Percentiles rank a stretch among this genome's conserved stretches.
phyloP scores from a whole-genome alignment of 1,140 invertebrate species.

The Drosophila repleta region DNA sequence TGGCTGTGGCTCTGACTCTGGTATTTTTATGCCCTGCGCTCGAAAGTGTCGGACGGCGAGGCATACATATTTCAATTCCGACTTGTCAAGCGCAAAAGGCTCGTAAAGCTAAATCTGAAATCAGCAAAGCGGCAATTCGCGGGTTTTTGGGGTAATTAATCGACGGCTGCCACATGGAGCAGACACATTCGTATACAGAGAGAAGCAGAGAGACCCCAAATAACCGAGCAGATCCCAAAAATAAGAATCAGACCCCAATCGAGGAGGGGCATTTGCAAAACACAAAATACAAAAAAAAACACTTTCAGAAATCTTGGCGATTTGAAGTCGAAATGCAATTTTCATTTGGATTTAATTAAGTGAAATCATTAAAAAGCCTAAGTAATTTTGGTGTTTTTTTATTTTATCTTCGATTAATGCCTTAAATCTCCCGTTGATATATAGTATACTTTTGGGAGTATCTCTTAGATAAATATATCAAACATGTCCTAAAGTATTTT shows the following conservation, averaged over 20 bases:
- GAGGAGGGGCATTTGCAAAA: background rate
- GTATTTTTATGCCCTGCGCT: slow-evolving; percentile 71
- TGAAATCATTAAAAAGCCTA: background rate
- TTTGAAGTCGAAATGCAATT: background rate
- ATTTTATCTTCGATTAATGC: slow-evolving; percentile 3
- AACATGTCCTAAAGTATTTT: background rate
- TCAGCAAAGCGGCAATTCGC: slow-evolving; percentile 65
- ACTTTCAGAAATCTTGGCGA: slow-evolving; percentile 1
- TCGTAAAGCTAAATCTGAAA: slow-evolving; percentile 75
- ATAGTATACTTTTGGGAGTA: slow-evolving; percentile 21
- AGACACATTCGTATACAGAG: slow-evolving; percentile 24
- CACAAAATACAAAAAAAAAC: background rate
- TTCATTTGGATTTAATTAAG: background rate
- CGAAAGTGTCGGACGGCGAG: slow-evolving; percentile 55
- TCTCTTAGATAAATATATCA: background rate
- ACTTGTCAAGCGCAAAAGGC: slow-evolving; percentile 77
- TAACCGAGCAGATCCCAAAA: slow-evolving; percentile 10
- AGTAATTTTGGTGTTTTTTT: background rate
- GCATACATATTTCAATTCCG: slow-evolving; percentile 66
- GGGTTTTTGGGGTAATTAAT: slow-evolving; percentile 66
- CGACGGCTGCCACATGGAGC: slow-evolving; percentile 45
- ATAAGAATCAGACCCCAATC: slow-evolving; percentile 5
- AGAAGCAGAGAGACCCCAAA: slow-evolving; percentile 25
- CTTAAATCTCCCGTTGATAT: background rate
- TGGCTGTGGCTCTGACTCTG: slow-evolving; percentile 61